phyloP scores from a whole-genome alignment of 2,888 invertebrate species.

The Calameuta pallipes region DNA sequence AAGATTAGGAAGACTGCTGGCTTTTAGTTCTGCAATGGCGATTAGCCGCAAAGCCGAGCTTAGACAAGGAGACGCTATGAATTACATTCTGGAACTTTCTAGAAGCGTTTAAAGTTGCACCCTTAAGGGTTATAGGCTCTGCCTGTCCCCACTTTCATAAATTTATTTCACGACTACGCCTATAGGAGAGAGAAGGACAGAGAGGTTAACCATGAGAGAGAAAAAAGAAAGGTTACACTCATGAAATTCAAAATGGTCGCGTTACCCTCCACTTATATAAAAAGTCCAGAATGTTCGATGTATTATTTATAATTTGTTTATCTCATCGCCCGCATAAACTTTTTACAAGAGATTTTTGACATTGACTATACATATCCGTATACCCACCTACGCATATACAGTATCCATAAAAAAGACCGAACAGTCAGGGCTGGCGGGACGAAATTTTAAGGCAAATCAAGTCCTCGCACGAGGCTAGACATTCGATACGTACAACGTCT shows the following conservation, averaged over 20 bases:
- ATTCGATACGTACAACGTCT: not conserved
- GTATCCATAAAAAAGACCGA: too few relatives aligned
- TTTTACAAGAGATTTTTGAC: conserved; percentile 11
- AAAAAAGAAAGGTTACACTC: conserved; percentile 33
- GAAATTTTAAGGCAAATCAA: not conserved
- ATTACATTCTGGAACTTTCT: not conserved
- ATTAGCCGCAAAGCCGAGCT: not conserved
- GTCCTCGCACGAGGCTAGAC: not conserved
- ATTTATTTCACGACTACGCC: not conserved
- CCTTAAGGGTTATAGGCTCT: not conserved
- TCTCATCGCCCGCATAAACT: conserved; percentile 45
- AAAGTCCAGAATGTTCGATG: conserved; percentile 45
- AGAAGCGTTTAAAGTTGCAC: not conserved
- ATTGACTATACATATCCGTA: not conserved
- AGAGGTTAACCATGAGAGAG: not conserved
- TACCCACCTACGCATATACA: not conserved
- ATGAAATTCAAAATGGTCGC: conserved; percentile 64
- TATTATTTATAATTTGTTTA: conserved; percentile 62
- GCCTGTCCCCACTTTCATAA: not conserved
- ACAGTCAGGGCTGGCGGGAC: not conserved
- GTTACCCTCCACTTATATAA: conserved; percentile 46
- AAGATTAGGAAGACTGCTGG: not conserved
- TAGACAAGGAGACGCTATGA: not conserved
- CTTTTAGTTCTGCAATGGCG: not conserved
- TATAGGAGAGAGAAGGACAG: too few relatives aligned